These are phyloP conservation scores for Vulpes ferrilata DNA, from an alignment of 2,113 vertebrate genomes.

Conservation along the genomic window DNA sequence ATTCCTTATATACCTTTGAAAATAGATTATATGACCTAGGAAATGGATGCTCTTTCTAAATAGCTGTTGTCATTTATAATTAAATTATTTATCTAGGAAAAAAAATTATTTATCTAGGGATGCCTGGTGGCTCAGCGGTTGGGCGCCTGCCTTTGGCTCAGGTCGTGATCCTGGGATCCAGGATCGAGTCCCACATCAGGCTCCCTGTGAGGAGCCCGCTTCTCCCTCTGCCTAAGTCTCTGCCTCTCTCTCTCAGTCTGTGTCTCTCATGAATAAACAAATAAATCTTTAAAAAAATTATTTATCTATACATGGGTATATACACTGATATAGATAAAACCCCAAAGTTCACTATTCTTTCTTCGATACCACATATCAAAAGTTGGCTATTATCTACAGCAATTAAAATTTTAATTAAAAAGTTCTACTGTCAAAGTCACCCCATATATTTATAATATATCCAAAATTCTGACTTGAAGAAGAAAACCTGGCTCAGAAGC, in stretches of 20 bases:
- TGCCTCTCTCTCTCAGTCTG: too few relatives aligned
- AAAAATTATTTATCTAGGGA: too few relatives aligned
- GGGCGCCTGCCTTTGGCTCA: too few relatives aligned
- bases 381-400: neutral
- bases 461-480: constrained; percentile 59
- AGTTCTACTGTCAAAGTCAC: constrained; percentile 8
- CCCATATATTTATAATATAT: constrained; percentile 25
- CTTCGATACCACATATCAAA: neutral
- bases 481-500: constrained; percentile 39
- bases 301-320: neutral
- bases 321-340: neutral
- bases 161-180: too few relatives aligned
- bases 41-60: neutral
- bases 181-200: too few relatives aligned
- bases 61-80: constrained; percentile 10
- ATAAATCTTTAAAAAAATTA: neutral
- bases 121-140: too few relatives aligned
- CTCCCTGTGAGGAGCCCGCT: too few relatives aligned
- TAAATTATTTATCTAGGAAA: neutral
- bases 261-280: too few relatives aligned
- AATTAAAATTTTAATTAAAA: constrained; percentile 45
- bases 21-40: neutral
- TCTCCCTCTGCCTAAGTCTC: too few relatives aligned
- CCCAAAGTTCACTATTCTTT: constrained; percentile 3
- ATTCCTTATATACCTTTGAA: constrained; percentile 18